Base-by-base conservation (phyloP, 2,888 invertebrate genomes). In the Myathropa florea region DNA sequence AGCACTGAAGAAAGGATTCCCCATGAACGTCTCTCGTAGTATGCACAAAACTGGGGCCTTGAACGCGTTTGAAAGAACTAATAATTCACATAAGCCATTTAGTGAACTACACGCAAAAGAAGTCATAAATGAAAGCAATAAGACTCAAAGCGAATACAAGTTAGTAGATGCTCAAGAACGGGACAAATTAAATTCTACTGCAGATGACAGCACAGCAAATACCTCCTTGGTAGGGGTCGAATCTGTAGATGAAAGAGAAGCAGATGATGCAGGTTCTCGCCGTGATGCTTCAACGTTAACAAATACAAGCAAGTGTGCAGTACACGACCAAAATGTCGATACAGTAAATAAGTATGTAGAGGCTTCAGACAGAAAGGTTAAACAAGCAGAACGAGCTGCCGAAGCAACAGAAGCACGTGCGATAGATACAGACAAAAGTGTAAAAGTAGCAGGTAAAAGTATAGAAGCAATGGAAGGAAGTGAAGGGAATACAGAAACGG, bases 1-100 rank as follows among this genome's bases (percentile, higher is more conserved):
- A 0, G 91, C 91, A 0, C 59, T 91, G 4, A 88, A 90, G 33
- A 87, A 83, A 21, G 90, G 90, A 0, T 90, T 91, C 26, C 77
- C 88, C 0, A 4, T 84, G 0, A 88, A 90, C 4, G 10, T 81
- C 1, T 57, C 61, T 30, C 76, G 80, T 3, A 88, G 78, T 73
- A 61, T 73, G 1, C 88, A 77, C 39, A 88, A 77, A 0, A 86
- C 83, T 1, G 39, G 53, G 6, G 1, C 46, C 1, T 18, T 46
- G 46, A 7, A 18, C 7, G 18, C 6, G 4, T 46, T 18, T 4
- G 46, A 18, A 18, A 0, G 4, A 18, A n/a, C 18, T 18, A 7
- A 46, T 1, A 18, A n/a, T 0, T 14, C 39, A 3, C 14, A 0
- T 4, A 2, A 55, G 10, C 23, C 24, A 24, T 53, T 9, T 53